Evolutionary conservation across 2,888 invertebrate genomes (phyloP), one percentile per base, ranked within the genome.

Genomic region (Poecilus cupreus): DNA sequence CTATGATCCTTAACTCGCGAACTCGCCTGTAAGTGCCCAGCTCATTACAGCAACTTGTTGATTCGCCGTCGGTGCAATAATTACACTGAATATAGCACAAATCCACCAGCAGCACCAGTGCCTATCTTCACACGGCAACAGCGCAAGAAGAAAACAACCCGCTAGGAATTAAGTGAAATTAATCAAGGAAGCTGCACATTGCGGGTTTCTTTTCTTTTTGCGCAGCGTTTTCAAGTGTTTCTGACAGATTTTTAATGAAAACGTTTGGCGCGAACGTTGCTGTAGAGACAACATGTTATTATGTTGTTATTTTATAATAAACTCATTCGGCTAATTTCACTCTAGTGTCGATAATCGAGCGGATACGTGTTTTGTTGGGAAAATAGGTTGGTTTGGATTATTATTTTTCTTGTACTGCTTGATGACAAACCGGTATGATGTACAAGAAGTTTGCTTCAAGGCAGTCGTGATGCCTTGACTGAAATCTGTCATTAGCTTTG

Each of bases 251-350:
- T 76, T 76, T 60, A 77, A 77, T 77, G 77, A 77, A 77, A 60
- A 22, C 60, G 60, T 76, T 76, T 77, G 57, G 51, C 20, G 51
- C 11, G 60, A 76, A 76, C 16, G 54, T 37, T 26, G 75, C 13
- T 46, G 70, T 43, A 26, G 13, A 32, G 60, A 77, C 60, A 77
- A 57, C 77, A 57, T 60, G 57, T 77, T 43, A 77, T 77, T 77
- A 77, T 43, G 54, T 77, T 77, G 77, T 77, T 77, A 77, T 77
- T 77, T 60, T 57, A 77, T 77, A 77, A 77, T 77, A 77, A 60
- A 77, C 77, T 60, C 60, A 77, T 77, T 60, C 57, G 24, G 60
- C 16, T 24, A 57, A 77, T 77, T 77, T 77, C 57, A 57, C 43
- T 76, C 37, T 20, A 13, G 46, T 22, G 74, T 37, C 74, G 24